These are phyloP conservation scores for Drosophila niveifrons DNA, from an alignment of 2,888 invertebrate species.

Conservation along the genomic window DNA sequence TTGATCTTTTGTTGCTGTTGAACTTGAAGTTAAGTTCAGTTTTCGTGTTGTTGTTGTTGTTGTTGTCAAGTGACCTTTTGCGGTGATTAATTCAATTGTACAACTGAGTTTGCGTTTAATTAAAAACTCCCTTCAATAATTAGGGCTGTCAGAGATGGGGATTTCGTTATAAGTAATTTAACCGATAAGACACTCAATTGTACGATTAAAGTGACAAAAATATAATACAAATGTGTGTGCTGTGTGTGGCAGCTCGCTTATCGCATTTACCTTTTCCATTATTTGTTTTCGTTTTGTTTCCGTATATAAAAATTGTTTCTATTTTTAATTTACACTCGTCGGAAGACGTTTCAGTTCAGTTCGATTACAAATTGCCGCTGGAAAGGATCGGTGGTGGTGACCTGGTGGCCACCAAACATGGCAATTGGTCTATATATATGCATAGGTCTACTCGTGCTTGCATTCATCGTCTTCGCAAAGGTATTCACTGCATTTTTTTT, in stretches of 20 bases:
- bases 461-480: conserved; percentile 20
- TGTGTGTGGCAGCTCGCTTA: conserved; percentile 30
- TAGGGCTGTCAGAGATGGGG: conserved; percentile 48
- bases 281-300: conserved; percentile 24
- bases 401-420: conserved; percentile 26
- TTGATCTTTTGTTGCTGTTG: conserved; percentile 39
- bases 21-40: conserved; percentile 59
- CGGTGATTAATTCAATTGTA: conserved; percentile 44
- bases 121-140: conserved; percentile 31
- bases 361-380: conserved; percentile 27
- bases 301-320: conserved; percentile 15
- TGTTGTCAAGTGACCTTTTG: conserved; percentile 47
- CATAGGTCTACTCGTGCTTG: conserved; percentile 38
- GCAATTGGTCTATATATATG: conserved; percentile 28
- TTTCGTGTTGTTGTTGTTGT: conserved; percentile 9
- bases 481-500: conserved; percentile 37
- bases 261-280: conserved; percentile 26
- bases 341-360: conserved; percentile 48
- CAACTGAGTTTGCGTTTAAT: conserved; percentile 33
- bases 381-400: conserved; percentile 17
- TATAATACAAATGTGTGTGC: conserved; percentile 21
- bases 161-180: conserved; percentile 51
- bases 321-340: conserved; percentile 4
- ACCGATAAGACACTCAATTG: conserved; percentile 58
- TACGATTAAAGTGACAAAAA: conserved; percentile 42